Base-by-base conservation (phyloP, 2,888 invertebrate species). In the Lymantria monacha region DNA sequence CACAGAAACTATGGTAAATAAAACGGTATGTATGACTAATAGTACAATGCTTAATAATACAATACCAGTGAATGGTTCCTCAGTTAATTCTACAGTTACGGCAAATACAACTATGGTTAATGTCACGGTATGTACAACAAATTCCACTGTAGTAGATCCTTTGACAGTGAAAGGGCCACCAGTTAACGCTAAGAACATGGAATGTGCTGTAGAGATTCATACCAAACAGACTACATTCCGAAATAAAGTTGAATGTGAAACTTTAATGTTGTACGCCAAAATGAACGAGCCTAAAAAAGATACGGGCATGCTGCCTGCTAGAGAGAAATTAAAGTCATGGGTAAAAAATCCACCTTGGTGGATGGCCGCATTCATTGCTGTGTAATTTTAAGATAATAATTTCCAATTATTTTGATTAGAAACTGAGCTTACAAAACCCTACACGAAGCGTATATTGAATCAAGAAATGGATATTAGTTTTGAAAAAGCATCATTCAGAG, bases 321-420 rank as follows among this genome's bases (percentile, higher is more conserved):
- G 76, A 56, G 61, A 66, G 3, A 83, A 76, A 55, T 56, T 90
- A 31, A 85, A 86, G 53, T 65, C 81, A 0, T 87, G 86, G 85
- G 49, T 86, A 11, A 55, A 75, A 2, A 89, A 80, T 37, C 90
- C 89, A 1, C 90, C 90, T 0, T 89, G 90, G 90, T 90, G 90
- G 90, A 62, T 85, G 70, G 79, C 88, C 13, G 51, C 84, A 54
- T 85, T 90, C 53, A 81, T 90, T 49, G 84, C 85, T 38, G 77
- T 83, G 5, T 89, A 70, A 67, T 14, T 45, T 40, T 11, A 44
- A 30, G n/a, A 10, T n/a, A 11, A 22, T 2, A 22, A 5, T n/a
- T n/a, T n/a, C n/a, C n/a, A 22, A 22, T 8, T 10, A 46, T n/a
- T 11, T 30, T 9, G 40, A 30, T 22, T 22, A 22, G 22, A 22